Conservation (phyloP, 2,113 vertebrate genomes). For the Micronisus gabar region DNA sequence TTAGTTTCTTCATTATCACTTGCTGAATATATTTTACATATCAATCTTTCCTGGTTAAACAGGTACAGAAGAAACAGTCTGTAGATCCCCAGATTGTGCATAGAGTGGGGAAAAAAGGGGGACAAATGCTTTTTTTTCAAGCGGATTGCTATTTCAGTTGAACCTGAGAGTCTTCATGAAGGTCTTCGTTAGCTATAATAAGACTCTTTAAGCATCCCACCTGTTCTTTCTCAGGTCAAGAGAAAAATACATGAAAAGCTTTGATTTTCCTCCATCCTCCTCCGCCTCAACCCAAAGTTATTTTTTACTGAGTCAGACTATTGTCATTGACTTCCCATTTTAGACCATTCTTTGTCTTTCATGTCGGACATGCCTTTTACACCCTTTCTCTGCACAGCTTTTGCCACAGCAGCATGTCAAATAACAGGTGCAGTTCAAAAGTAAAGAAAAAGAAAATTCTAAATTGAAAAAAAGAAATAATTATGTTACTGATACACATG, state of each 20-base stretch:
- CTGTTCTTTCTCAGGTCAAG: neutral
- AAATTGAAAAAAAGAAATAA: neutral
- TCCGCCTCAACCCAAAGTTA: neutral
- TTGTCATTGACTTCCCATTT: slow-evolving; percentile 3
- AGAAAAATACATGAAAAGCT: neutral
- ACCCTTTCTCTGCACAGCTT: slow-evolving; percentile 1
- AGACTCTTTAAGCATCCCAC: neutral
- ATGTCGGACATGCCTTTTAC: slow-evolving; percentile 27
- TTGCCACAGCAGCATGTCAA: slow-evolving; percentile 29
- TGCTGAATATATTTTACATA: neutral
- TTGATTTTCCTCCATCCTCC: slow-evolving; percentile 9
- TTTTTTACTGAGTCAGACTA: slow-evolving; percentile 23
- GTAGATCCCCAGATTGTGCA: neutral
- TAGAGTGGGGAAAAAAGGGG: neutral
- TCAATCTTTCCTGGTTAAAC: neutral
- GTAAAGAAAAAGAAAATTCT: neutral
- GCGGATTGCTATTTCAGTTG: neutral
- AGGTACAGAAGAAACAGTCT: neutral
- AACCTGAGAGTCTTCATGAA: neutral
- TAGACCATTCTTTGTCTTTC: slow-evolving; percentile 39
- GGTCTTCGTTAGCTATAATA: neutral
- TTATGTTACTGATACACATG: neutral
- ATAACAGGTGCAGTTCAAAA: neutral
- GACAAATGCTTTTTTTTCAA: neutral
- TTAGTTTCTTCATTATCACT: neutral